Percentiles rank a stretch among this genome's conserved stretches.
Evolutionary conservation across 2,888 invertebrate species (phyloP).

Genomic region (Unio delphinus): DNA sequence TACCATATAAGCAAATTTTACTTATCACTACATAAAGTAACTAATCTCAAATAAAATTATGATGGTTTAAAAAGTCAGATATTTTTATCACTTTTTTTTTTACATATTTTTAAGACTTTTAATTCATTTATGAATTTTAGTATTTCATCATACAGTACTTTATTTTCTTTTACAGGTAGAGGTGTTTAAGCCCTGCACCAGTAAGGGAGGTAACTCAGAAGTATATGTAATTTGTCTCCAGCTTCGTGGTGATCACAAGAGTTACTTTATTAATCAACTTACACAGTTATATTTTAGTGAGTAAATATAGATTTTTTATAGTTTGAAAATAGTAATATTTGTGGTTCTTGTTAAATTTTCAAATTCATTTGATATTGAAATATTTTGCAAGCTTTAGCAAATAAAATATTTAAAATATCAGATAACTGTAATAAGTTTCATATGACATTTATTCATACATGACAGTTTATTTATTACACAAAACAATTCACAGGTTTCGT

Average conservation of each 20-base stretch:
- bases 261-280: constrained; percentile 6
- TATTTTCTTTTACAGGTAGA: constrained; percentile 74
- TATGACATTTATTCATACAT: no score
- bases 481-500: no score
- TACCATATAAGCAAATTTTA: not conserved
- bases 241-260: constrained; percentile 31
- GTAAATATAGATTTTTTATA: not conserved
- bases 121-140: not conserved
- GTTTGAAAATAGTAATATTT: no score
- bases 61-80: no score
- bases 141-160: not conserved
- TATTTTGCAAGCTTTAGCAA: no score
- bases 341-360: no score
- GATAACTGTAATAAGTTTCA: no score
- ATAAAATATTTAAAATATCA: no score
- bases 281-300: constrained; percentile 32
- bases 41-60: not conserved
- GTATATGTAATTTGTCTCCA: constrained; percentile 81
- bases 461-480: no score
- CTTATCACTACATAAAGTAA: not conserved
- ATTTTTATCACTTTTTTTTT: not conserved
- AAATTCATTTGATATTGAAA: no score
- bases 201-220: constrained; percentile 96
- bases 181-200: constrained; percentile 85
- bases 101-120: not conserved